phyloP scores from a whole-genome alignment of 2,113 vertebrate species.

The Salvelinus fontinalis region DNA sequence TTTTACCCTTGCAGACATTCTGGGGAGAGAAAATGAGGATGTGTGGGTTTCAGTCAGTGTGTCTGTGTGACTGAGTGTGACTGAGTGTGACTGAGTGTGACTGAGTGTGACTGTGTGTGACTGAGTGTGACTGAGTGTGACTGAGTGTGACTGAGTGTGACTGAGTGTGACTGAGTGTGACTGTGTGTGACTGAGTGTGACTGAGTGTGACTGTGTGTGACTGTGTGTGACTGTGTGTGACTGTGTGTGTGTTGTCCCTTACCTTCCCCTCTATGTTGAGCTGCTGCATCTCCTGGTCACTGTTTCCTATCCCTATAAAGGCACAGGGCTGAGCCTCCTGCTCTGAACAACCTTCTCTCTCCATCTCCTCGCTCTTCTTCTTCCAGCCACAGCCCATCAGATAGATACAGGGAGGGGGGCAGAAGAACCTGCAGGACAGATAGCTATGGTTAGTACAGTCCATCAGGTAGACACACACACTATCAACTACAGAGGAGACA shows the following conservation, averaged over 20 bases:
- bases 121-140: neutral
- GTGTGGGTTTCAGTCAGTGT: neutral
- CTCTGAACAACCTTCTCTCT: conserved; percentile 91
- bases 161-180: too few relatives aligned
- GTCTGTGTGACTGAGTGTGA: neutral
- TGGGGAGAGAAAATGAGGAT: too few relatives aligned
- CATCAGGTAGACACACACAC: conserved; percentile 80
- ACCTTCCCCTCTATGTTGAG: conserved; percentile 98
- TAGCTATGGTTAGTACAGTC: conserved; percentile 66
- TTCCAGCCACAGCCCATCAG: conserved; percentile 97
- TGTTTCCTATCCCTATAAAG: conserved; percentile 97
- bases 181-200: too few relatives aligned
- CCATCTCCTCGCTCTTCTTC: conserved; percentile 97
- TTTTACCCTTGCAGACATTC: too few relatives aligned
- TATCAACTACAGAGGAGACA: too few relatives aligned
- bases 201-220: too few relatives aligned
- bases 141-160: too few relatives aligned
- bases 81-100: neutral
- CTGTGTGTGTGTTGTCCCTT: neutral
- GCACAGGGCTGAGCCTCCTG: conserved; percentile 95
- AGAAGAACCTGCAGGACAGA: conserved; percentile 85
- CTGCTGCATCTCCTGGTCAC: conserved; percentile 98
- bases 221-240: too few relatives aligned
- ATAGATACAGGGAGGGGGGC: conserved; percentile 94
- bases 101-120: neutral